Evolutionary conservation across 2,797 vertebrate genomes (phyloP), one percentile per base, ranked within the genome.

Genomic region (Chrysocyon brachyurus): DNA sequence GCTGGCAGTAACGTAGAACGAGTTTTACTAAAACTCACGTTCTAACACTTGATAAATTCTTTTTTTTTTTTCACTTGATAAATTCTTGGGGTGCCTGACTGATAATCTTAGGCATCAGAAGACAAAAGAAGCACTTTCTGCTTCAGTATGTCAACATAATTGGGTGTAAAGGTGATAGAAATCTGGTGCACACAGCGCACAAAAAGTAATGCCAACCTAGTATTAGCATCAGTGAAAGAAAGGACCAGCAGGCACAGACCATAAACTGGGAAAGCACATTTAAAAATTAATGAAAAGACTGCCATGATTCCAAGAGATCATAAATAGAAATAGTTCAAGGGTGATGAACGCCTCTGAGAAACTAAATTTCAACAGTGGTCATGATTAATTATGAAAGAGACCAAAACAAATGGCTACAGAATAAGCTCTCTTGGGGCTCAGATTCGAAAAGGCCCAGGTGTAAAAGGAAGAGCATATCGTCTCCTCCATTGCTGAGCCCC

Each of bases 61-160:
- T 83, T 36, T 36, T 36, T 36, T 36, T 36, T 36, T 36, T 36
- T 36, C 11, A 40, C n/a, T 9, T 89, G 81, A 77, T 61, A 90
- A 66, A 78, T 90, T 77, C 61, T 52, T 83, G 75, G 31, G 26
- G 52, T 72, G 36, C 21, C 28, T 85, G 8, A 63, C 31, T 84
- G 77, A 78, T 31, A 81, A 88, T 49, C 64, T 92, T 64, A 87
- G 26, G 40, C 33, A 82, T 90, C 26, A 92, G 40, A 88, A 78
- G 52, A 46, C 0, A 61, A 87, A 77, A 85, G 66, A 22, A 63
- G 14, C 26, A 36, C 22, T 57, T 88, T 91, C 72, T 24, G 15
- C 49, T 89, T 66, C 83, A 78, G 11, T 75, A 70, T 77, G 86
- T 68, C 36, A 85, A 87, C 22, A 73, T 36, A 95, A 59, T 36